phyloP scores from a whole-genome alignment of 2,888 invertebrate genomes.

The Drosophila greeni region DNA sequence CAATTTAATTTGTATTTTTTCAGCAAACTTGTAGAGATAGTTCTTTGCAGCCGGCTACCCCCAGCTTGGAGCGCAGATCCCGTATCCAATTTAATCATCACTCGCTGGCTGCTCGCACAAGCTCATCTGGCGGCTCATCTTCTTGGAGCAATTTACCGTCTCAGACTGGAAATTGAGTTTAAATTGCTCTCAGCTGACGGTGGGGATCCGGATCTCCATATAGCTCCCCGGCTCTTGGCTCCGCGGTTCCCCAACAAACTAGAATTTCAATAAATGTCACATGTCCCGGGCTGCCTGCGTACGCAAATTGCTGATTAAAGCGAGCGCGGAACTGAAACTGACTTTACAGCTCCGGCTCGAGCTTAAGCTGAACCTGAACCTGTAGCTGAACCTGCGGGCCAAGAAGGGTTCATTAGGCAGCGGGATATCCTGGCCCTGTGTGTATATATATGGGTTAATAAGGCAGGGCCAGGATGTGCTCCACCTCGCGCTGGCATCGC shows the following conservation, averaged over 20 bases:
- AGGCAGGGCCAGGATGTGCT: conserved; percentile 54
- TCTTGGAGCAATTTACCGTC: conserved; percentile 39
- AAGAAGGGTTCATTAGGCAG: conserved; percentile 68
- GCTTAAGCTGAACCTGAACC: conserved; percentile 13
- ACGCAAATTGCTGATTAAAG: conserved; percentile 66
- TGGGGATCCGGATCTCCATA: conserved; percentile 2
- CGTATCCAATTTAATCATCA: conserved; percentile 36
- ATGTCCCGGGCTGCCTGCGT: conserved; percentile 50
- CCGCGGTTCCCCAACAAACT: conserved; percentile 29
- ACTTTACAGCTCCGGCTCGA: not conserved
- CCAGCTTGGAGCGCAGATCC: conserved; percentile 10
- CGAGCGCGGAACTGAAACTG: conserved; percentile 32
- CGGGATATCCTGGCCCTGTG: conserved; percentile 43
- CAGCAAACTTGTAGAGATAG: conserved; percentile 17
- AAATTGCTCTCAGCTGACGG: conserved; percentile 52
- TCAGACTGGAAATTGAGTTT: conserved; percentile 43
- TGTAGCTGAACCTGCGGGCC: conserved; percentile 17
- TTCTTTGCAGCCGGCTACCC: not conserved
- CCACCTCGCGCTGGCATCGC: conserved; percentile 46
- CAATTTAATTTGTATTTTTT: conserved; percentile 22
- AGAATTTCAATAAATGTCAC: conserved; percentile 70
- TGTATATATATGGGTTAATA: conserved; percentile 64
- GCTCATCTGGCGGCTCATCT: conserved; percentile 38
- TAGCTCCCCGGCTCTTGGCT: conserved; percentile 5
- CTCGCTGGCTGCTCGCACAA: conserved; percentile 27